Conservation (phyloP, 2,888 invertebrate species). For the Stegana nigrithorax region DNA sequence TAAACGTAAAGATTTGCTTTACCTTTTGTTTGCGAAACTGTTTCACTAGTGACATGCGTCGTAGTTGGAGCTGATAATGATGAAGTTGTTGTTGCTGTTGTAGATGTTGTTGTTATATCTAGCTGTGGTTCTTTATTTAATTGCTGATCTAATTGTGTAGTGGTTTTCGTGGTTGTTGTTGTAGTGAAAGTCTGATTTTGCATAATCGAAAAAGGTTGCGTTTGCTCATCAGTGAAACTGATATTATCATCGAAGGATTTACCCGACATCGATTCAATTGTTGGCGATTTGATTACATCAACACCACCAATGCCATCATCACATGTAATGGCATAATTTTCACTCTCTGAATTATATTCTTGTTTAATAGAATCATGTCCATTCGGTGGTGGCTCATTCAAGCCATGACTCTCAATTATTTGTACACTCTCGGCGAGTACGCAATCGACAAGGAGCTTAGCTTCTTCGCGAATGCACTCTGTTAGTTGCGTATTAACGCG, state of each 20-base stretch:
- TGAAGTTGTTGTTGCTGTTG: constrained; percentile 39
- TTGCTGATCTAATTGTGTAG: constrained; percentile 39
- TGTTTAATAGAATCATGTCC: constrained; percentile 46
- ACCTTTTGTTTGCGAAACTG: constrained; percentile 47
- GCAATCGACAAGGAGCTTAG: constrained; percentile 65
- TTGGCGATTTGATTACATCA: constrained; percentile 67
- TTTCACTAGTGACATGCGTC: constrained; percentile 25
- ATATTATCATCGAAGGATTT: constrained; percentile 68
- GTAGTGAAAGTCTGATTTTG: constrained; percentile 47
- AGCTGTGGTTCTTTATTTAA: constrained; percentile 18
- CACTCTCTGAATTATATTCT: constrained; percentile 67
- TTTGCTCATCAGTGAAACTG: constrained; percentile 64
- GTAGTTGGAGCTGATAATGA: constrained; percentile 35
- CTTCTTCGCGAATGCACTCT: constrained; percentile 63
- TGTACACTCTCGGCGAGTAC: constrained; percentile 67
- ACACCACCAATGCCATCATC: constrained; percentile 65
- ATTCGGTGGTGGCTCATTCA: constrained; percentile 44
- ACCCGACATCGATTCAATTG: constrained; percentile 68
- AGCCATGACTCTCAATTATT: constrained; percentile 58
- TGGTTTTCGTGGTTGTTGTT: constrained; percentile 25
- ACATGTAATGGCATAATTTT: constrained; percentile 68
- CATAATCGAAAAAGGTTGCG: constrained; percentile 48
- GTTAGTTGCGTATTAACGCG: constrained; percentile 29
- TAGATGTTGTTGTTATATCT: background rate
- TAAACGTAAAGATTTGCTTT: constrained; percentile 27